Conservation (phyloP, 2,888 invertebrate species). For the Lasioglossum oenotherae region DNA sequence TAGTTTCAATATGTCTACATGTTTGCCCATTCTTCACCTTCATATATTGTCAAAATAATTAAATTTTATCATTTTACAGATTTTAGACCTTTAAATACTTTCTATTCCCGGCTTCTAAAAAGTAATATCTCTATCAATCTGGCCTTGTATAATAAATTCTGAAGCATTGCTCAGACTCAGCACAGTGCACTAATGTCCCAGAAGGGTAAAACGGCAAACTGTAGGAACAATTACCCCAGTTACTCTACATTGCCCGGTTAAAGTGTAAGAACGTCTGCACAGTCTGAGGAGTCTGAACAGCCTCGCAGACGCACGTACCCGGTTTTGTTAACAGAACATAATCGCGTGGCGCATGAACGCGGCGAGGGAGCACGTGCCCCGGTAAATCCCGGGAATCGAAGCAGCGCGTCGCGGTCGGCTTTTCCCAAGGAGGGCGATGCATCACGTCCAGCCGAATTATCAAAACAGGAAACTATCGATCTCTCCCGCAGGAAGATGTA, state of each 20-base stretch:
- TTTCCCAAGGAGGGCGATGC: constrained; percentile 51
- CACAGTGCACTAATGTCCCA: too few species aligned
- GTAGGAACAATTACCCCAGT: neutral
- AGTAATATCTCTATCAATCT: too few species aligned
- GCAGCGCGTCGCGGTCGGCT: constrained; percentile 16
- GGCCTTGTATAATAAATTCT: too few species aligned
- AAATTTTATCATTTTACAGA: too few species aligned
- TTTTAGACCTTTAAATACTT: too few species aligned
- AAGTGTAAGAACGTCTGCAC: neutral
- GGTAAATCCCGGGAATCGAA: constrained; percentile 37
- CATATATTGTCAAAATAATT: too few species aligned
- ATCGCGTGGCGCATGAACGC: neutral
- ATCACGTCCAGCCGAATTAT: constrained; percentile 50
- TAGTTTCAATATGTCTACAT: too few species aligned
- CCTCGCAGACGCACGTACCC: neutral
- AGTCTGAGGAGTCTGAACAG: neutral
- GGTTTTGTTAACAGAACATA: constrained; percentile 1
- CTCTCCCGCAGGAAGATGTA: constrained; percentile 43
- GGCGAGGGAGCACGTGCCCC: neutral
- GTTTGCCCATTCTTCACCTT: too few species aligned
- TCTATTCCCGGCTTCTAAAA: too few species aligned
- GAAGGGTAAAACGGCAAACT: neutral
- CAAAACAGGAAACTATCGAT: constrained; percentile 58
- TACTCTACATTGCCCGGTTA: neutral
- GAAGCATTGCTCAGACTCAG: too few species aligned